Conservation (phyloP, 2,888 invertebrate species). For the Busseola fusca region DNA sequence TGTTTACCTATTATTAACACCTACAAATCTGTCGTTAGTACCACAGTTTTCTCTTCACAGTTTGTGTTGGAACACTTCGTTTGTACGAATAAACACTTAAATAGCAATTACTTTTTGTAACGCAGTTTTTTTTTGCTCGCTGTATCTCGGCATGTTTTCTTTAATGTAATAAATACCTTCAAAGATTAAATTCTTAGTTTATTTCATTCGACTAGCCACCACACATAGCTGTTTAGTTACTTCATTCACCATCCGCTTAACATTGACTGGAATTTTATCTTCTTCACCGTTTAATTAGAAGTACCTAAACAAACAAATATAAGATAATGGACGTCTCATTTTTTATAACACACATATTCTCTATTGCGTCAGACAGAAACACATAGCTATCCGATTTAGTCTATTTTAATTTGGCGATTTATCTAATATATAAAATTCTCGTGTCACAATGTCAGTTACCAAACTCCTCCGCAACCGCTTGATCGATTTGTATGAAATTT, state of each 20-base stretch:
- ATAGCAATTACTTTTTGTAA: slow-evolving; percentile 30
- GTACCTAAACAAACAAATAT: neutral
- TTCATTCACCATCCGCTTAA: neutral
- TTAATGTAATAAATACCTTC: slow-evolving; percentile 15
- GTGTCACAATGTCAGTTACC: too few species aligned
- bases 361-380: neutral
- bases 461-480: too few species aligned
- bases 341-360: neutral
- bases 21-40: slow-evolving; percentile 67
- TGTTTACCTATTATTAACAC: slow-evolving; percentile 72
- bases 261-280: slow-evolving; percentile 2
- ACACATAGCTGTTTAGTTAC: neutral
- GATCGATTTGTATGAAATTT: too few species aligned
- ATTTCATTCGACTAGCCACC: neutral
- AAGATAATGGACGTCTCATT: neutral
- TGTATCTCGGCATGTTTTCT: neutral
- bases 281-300: neutral
- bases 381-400: neutral
- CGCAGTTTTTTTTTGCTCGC: neutral
- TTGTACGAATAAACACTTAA: slow-evolving; percentile 27
- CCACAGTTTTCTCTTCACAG: slow-evolving; percentile 54
- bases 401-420: neutral
- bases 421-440: neutral
- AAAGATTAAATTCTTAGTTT: slow-evolving; percentile 23
- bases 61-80: slow-evolving; percentile 33